Conservation (phyloP, 2,113 vertebrate species). For the Progne subis region DNA sequence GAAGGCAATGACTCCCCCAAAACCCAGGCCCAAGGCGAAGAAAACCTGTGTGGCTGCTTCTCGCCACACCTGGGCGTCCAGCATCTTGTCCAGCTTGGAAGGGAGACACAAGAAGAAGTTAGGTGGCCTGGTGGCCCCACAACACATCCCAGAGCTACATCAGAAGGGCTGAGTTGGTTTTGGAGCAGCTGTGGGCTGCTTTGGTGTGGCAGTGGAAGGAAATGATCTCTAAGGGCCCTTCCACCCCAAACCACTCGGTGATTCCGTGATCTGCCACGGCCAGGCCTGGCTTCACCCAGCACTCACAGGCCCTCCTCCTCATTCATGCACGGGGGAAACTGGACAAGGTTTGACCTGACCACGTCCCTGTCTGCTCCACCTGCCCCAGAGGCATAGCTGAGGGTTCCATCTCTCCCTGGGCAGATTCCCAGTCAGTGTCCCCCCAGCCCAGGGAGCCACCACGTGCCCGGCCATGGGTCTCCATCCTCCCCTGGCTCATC, state of each 20-base stretch:
- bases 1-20: slow-evolving; percentile 97
- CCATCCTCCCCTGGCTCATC: not conserved
- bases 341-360: not conserved
- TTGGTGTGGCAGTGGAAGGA: not conserved
- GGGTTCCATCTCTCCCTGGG: not conserved
- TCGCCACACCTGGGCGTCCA: slow-evolving; percentile 96
- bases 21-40: slow-evolving; percentile 94
- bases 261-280: fast-evolving
- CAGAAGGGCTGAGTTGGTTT: not conserved
- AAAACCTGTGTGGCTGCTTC: slow-evolving; percentile 98
- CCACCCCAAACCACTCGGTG: not conserved
- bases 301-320: not conserved
- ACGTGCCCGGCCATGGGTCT: fast-evolving
- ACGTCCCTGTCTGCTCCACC: not conserved
- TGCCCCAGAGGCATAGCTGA: not conserved
- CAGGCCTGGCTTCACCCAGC: not conserved
- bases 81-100: slow-evolving; percentile 93
- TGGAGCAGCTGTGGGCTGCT: not conserved
- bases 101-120: not conserved
- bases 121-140: not conserved
- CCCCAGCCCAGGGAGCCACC: not conserved
- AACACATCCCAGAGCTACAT: not conserved
- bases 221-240: too few relatives aligned
- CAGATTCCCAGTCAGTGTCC: fast-evolving
- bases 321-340: not conserved